A percentile compares a stretch with the other conserved stretches of the same genome.
These are phyloP conservation scores for Melanogrammus aeglefinus DNA, from an alignment of 2,797 vertebrate species.

Conservation along the genomic window DNA sequence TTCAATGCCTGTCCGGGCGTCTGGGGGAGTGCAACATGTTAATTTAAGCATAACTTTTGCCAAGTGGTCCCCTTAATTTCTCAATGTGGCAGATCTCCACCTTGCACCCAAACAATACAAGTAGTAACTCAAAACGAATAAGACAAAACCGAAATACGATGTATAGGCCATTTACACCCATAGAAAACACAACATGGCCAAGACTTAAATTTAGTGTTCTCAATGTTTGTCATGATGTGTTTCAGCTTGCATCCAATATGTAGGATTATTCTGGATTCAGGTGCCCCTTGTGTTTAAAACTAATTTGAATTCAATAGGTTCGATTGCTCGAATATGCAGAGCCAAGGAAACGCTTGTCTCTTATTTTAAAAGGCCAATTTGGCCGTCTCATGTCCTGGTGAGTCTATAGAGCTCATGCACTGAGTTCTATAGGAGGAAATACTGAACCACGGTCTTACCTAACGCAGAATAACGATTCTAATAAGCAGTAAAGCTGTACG, in stretches of 20 bases:
- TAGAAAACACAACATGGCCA: slow-evolving; percentile 37
- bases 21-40: slow-evolving; percentile 74
- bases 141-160: slow-evolving; percentile 25
- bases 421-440: background rate
- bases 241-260: slow-evolving; percentile 41
- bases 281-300: slow-evolving; percentile 54
- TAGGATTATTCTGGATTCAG: slow-evolving; percentile 41
- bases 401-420: background rate
- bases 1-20: slow-evolving; percentile 77
- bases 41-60: slow-evolving; percentile 66
- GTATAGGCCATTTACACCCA: background rate
- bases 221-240: slow-evolving; percentile 43
- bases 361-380: slow-evolving; percentile 61
- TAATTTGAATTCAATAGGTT: slow-evolving; percentile 74
- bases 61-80: slow-evolving; percentile 38
- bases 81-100: slow-evolving; percentile 35
- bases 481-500: background rate
- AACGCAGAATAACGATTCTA: background rate
- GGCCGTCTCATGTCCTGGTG: slow-evolving; percentile 17
- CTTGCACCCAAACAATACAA: slow-evolving; percentile 20
- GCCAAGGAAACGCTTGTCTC: slow-evolving; percentile 67
- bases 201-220: slow-evolving; percentile 21
- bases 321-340: slow-evolving; percentile 49
- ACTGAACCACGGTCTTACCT: background rate
- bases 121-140: slow-evolving; percentile 36